A percentile compares a stretch with the other conserved stretches of the same genome.
Conservation (phyloP, 64 coral and sea anemone genomes). For the Orbicella faveolata region DNA sequence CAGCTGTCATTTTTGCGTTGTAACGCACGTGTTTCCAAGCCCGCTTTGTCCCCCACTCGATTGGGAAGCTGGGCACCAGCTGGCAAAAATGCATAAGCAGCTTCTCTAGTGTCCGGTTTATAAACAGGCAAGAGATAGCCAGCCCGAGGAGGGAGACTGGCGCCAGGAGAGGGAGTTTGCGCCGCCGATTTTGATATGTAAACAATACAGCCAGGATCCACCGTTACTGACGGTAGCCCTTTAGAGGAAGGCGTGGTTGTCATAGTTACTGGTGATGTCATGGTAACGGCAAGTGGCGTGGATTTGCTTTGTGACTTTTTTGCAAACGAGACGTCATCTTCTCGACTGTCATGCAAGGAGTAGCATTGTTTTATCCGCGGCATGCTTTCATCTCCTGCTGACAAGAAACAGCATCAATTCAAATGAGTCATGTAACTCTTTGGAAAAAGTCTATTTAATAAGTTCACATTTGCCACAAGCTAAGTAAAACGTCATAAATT, state of each 20-base stretch:
- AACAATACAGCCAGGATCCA: constrained; percentile 21
- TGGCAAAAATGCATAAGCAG: constrained; percentile 55
- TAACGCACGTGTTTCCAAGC: not conserved
- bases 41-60: not conserved
- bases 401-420: not conserved
- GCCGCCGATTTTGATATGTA: constrained; percentile 11
- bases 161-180: not conserved
- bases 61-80: not conserved
- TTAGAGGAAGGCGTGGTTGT: constrained; percentile 2
- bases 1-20: not conserved
- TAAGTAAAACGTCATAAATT: too few relatives aligned
- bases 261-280: constrained; percentile 10
- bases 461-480: too few relatives aligned
- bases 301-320: constrained; percentile 22
- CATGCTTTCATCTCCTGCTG: constrained; percentile 27
- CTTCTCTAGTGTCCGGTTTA: constrained; percentile 39
- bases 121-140: constrained; percentile 60
- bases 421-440: not conserved
- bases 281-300: not conserved
- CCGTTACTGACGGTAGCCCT: not conserved
- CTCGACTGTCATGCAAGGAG: constrained; percentile 32
- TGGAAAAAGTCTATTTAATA: too few relatives aligned
- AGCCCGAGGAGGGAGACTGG: not conserved
- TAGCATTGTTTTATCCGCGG: constrained; percentile 79
- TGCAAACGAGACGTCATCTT: constrained; percentile 2